Percentiles rank a stretch among this genome's conserved stretches.
phyloP scores from a whole-genome alignment of 2,888 invertebrate genomes.

The Tromatobia lineatoria region DNA sequence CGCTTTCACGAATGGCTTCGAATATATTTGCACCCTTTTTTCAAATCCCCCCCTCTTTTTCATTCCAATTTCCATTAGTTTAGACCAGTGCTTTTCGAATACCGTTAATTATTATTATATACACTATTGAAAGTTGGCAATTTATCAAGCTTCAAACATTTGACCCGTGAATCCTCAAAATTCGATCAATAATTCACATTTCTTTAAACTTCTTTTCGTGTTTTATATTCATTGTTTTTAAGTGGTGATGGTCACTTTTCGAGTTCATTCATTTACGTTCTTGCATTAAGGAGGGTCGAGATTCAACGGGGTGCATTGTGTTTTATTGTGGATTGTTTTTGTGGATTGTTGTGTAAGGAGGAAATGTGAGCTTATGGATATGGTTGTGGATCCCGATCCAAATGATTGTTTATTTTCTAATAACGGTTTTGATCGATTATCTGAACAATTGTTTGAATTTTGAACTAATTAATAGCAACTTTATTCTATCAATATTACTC shows the following conservation, averaged over 20 bases:
- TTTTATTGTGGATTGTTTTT: too few relatives aligned
- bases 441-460: too few relatives aligned
- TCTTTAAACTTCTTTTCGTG: conserved; percentile 14
- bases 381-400: too few relatives aligned
- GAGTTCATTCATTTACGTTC: conserved; percentile 51
- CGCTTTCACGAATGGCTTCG: conserved; percentile 67
- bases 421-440: too few relatives aligned
- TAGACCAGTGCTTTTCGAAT: conserved; percentile 57
- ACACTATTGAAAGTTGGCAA: conserved; percentile 7
- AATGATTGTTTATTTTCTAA: too few relatives aligned
- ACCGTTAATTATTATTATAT: conserved; percentile 21
- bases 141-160: conserved; percentile 56
- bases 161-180: conserved; percentile 58
- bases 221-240: conserved; percentile 52
- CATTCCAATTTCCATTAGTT: conserved; percentile 34
- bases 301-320: too few relatives aligned
- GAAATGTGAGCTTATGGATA: too few relatives aligned
- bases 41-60: conserved; percentile 15
- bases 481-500: too few relatives aligned
- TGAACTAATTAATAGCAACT: too few relatives aligned
- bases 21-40: conserved; percentile 44
- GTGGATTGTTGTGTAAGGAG: too few relatives aligned
- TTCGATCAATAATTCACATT: conserved; percentile 56
- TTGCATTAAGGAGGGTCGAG: background rate
- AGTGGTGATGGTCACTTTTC: conserved; percentile 72